Conservation (phyloP, 2,797 vertebrate species). For the Lemur catta region DNA sequence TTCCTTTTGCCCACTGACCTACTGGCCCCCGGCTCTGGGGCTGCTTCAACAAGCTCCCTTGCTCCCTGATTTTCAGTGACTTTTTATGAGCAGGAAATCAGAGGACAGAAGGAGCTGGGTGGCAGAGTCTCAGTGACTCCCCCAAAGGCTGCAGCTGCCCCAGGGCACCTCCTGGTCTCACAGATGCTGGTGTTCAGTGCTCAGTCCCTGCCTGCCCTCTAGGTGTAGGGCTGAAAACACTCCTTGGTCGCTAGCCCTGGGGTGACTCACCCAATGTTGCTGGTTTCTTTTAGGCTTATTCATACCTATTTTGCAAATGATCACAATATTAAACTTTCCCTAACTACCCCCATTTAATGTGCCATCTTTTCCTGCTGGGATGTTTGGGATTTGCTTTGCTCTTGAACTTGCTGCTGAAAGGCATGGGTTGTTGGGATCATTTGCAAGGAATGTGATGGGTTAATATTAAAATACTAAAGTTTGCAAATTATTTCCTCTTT, state of each 20-base stretch:
- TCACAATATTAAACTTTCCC: background rate
- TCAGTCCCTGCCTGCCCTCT: background rate
- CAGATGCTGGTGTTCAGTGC: background rate
- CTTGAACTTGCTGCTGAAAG: background rate
- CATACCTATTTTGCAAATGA: background rate
- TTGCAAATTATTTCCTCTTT: background rate
- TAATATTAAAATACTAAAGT: background rate
- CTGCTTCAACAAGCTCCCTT: background rate
- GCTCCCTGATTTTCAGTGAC: background rate
- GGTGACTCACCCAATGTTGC: background rate
- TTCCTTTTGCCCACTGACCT: background rate
- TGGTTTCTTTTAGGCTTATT: background rate
- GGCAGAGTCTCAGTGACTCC: background rate
- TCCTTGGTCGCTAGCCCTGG: too few species aligned
- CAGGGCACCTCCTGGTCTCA: background rate
- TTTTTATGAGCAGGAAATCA: background rate
- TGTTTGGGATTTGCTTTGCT: background rate
- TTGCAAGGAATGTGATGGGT: background rate
- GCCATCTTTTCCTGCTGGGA: background rate
- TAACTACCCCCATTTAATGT: background rate
- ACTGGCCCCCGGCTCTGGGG: background rate
- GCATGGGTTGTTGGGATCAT: background rate
- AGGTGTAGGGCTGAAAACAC: background rate
- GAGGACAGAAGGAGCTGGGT: background rate
- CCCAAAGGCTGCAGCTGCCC: background rate